These are phyloP conservation scores for Sepioteuthis lessoniana DNA, from an alignment of 2,888 invertebrate species.

Conservation along the genomic window DNA sequence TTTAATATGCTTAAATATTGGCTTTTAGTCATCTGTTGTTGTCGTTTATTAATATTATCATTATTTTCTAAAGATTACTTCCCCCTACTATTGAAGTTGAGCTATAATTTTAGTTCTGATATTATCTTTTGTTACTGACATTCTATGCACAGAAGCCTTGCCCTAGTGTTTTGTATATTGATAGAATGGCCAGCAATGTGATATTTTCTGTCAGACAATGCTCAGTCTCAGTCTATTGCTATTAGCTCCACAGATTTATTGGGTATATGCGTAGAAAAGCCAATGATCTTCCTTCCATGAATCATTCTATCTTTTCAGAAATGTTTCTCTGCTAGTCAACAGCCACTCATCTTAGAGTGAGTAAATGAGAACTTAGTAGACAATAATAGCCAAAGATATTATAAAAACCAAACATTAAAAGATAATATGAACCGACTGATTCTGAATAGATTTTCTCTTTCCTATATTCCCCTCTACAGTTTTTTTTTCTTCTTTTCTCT, in stretches of 20 bases:
- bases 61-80: not conserved
- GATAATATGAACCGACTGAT: slow-evolving; percentile 10
- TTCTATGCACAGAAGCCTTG: not conserved
- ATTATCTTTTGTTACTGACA: slow-evolving; percentile 3
- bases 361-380: slow-evolving; percentile 13
- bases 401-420: slow-evolving; percentile 21
- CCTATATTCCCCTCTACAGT: not conserved
- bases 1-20: not conserved
- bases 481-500: not conserved
- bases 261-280: not conserved
- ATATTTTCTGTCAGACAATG: slow-evolving; percentile 12
- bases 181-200: not conserved
- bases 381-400: slow-evolving; percentile 23
- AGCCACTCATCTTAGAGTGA: not conserved
- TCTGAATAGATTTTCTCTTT: slow-evolving; percentile 20
- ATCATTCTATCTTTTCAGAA: not conserved
- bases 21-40: not conserved
- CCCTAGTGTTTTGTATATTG: not conserved
- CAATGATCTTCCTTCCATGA: not conserved
- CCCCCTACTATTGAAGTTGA: not conserved
- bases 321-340: not conserved
- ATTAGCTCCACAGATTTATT: not conserved
- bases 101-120: not conserved
- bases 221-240: slow-evolving; percentile 13
- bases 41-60: not conserved